phyloP scores from a whole-genome alignment of 2,113 vertebrate genomes.

The Lethenteron reissneri region DNA sequence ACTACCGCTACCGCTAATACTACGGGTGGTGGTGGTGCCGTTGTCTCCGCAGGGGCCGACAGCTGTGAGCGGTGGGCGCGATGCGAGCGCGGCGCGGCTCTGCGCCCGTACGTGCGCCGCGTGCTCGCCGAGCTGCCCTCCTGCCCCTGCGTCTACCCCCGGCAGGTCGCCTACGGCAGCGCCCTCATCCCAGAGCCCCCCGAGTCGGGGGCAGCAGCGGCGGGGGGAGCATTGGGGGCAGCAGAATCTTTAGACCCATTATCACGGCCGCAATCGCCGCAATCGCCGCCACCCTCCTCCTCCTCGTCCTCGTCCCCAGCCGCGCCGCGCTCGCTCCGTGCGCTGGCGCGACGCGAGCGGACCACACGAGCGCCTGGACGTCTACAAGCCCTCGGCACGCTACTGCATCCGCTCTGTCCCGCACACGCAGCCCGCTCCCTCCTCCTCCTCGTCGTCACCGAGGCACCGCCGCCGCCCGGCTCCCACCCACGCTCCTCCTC shows the following conservation, averaged over 20 bases:
- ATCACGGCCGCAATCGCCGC: neutral
- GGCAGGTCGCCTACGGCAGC: constrained; percentile 30
- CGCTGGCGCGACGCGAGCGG: constrained; percentile 56
- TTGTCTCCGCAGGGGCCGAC: constrained; percentile 37
- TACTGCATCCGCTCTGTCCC: constrained; percentile 52
- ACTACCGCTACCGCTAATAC: too few species aligned
- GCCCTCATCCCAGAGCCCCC: constrained; percentile 37
- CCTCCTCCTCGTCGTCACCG: too few species aligned
- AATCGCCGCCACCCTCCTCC: neutral
- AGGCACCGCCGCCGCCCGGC: too few species aligned
- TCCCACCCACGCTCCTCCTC: too few species aligned
- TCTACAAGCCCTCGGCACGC: constrained; percentile 54
- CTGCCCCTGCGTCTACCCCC: constrained; percentile 56
- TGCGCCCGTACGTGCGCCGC: constrained; percentile 49
- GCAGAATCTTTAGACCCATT: neutral
- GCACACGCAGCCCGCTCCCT: neutral
- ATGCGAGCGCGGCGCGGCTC: constrained; percentile 57
- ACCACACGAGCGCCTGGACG: constrained; percentile 47
- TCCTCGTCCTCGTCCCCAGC: constrained; percentile 12
- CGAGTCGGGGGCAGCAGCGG: neutral
- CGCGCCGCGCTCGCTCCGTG: constrained; percentile 27
- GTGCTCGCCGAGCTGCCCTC: constrained; percentile 49
- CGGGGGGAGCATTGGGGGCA: neutral
- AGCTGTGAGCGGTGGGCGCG: constrained; percentile 83
- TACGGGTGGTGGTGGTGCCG: constrained; percentile 27